Evolutionary conservation across 2,888 invertebrate genomes (phyloP).

Genomic region (Drosophila kokeensis): DNA sequence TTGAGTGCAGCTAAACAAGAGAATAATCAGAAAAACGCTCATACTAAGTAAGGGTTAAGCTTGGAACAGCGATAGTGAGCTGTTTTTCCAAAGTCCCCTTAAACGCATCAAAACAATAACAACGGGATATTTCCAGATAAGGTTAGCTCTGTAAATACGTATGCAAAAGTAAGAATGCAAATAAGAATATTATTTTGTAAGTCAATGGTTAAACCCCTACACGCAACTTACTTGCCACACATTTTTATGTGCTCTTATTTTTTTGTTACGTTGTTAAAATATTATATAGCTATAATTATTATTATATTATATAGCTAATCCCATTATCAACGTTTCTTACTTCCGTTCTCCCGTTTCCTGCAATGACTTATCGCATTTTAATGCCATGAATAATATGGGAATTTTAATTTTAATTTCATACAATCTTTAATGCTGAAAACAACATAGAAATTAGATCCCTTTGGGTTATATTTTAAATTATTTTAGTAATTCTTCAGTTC

Average conservation of each 20-base stretch:
- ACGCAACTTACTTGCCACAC: neutral
- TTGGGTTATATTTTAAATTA: neutral
- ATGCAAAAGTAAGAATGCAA: neutral
- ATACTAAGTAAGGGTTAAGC: neutral
- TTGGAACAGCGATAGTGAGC: neutral
- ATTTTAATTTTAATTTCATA: neutral
- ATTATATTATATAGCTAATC: no score
- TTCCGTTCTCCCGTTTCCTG: neutral
- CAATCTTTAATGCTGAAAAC: neutral
- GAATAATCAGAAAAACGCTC: neutral
- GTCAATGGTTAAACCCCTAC: neutral
- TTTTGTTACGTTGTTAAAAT: neutral
- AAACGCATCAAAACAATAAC: neutral
- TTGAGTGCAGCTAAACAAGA: slow-evolving; percentile 9
- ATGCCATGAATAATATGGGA: neutral
- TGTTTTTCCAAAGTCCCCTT: neutral
- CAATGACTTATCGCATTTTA: neutral
- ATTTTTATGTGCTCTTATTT: neutral
- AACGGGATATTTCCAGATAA: neutral
- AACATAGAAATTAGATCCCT: neutral
- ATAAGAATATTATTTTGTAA: neutral
- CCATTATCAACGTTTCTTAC: neutral
- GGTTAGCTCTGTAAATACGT: neutral
- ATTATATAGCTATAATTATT: no score
- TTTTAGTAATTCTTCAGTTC: no score